phyloP scores from a whole-genome alignment of 2,888 invertebrate species.

The Andrena praecox region DNA sequence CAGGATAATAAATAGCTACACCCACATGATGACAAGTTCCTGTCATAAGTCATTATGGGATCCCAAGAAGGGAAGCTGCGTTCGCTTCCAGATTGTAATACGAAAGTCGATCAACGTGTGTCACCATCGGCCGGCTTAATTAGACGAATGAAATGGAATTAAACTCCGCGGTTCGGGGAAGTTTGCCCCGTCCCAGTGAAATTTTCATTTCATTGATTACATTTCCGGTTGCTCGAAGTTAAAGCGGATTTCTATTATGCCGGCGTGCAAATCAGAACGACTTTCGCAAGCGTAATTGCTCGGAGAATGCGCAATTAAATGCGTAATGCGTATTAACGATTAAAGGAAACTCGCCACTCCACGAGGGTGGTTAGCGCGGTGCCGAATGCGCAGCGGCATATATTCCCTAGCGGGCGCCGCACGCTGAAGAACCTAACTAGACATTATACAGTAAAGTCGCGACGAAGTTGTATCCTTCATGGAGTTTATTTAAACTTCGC shows the following conservation, averaged over 20 bases:
- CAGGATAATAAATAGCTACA: too few relatives aligned
- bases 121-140: background rate
- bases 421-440: background rate
- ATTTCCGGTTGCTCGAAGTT: background rate
- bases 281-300: background rate
- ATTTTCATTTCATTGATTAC: constrained; percentile 4
- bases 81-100: background rate
- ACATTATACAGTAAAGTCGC: background rate
- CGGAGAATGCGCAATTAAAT: background rate
- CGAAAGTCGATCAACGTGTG: background rate
- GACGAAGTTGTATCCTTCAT: background rate
- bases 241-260: background rate
- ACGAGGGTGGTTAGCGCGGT: background rate
- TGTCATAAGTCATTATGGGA: too few relatives aligned
- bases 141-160: background rate
- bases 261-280: background rate
- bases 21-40: background rate
- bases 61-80: background rate
- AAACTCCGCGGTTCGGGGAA: background rate
- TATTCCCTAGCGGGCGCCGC: background rate
- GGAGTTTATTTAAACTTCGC: background rate
- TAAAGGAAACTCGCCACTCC: background rate
- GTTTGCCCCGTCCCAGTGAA: background rate
- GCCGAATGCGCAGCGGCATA: background rate
- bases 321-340: constrained; percentile 2